Base-by-base conservation (phyloP, 1,140 invertebrate species). In the Megalopta genalis region DNA sequence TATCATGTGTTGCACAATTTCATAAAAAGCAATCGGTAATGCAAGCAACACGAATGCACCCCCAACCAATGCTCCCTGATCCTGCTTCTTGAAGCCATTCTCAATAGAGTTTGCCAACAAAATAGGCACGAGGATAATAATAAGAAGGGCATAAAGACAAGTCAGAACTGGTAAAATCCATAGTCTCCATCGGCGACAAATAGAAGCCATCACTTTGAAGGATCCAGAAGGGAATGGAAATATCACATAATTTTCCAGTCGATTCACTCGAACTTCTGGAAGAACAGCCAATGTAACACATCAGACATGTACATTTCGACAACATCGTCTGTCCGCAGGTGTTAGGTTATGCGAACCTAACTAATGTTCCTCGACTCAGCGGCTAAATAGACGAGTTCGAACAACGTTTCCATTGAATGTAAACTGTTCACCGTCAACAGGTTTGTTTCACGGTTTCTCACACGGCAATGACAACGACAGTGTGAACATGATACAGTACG, bases 1-100 rank as follows among this genome's bases (percentile, higher is more conserved):
- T 73, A 98, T 96, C 88, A 99, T 95, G 93, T 99, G 98, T 91
- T 98, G 97, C 46, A 97, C 95, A 84, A 99, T 99, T 92, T 98
- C 97, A 95, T 97, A 99, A 86, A 99, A 95, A 54, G 98, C 97
- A 59, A 99, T 97, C 5, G 98, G 98, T 32, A 99, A 93, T 1
- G 98, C 96, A 70, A 98, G 93, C 73, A 99, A 94, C 23, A 98
- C 97, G 94, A 99, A 99, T 21, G 97, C 94, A 10, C 98, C 98
- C 4, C 96, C 98, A 82, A 98, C 95, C 63, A 99, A 93, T 77
- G 96, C 95, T 60, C 96, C 96, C 92, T 97, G 95, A 88, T 97
- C 96, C 42, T 95, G 94, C 80, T 96, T 95, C 66, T 95, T 94
- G 76, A 96, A 95, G 21, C 95, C 96, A 95, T 96, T 93, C 85